These are phyloP conservation scores for Corvus hawaiiensis DNA, from an alignment of 2,113 vertebrate species.

Conservation along the genomic window DNA sequence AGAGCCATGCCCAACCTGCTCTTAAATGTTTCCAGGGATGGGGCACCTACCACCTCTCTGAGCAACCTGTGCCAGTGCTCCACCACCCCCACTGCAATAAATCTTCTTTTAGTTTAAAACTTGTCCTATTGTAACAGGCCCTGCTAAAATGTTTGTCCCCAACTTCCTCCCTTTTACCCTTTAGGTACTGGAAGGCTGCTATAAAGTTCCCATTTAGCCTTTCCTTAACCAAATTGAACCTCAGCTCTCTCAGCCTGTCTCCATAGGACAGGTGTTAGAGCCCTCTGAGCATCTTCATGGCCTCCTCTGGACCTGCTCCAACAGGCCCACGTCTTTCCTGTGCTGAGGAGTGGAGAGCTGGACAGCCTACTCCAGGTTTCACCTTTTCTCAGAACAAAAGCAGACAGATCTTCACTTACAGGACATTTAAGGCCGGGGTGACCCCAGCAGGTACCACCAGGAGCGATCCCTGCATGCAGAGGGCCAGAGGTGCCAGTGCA, in stretches of 20 bases:
- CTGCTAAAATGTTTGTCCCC: not conserved
- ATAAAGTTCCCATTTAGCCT: not conserved
- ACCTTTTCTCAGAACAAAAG: not conserved
- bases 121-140: not conserved
- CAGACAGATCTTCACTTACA: not conserved
- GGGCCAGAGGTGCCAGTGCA: not conserved
- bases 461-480: fast-evolving
- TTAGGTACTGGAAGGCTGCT: not conserved
- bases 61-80: not conserved
- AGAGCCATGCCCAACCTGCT: not conserved
- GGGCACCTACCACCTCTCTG: not conserved
- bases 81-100: not conserved
- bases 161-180: not conserved
- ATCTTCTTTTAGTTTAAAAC: not conserved
- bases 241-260: not conserved
- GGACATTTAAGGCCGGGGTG: not conserved
- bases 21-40: not conserved
- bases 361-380: not conserved
- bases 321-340: not conserved
- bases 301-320: not conserved
- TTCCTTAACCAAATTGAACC: not conserved
- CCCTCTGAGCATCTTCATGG: not conserved
- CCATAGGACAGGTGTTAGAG: not conserved
- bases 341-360: not conserved
- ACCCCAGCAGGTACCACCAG: too few species aligned